Evolutionary conservation across 30 jellyfish, hydroid and myxozoan species (phyloP), one percentile per base, ranked within the genome.

Genomic region (Cassiopea andromeda): DNA sequence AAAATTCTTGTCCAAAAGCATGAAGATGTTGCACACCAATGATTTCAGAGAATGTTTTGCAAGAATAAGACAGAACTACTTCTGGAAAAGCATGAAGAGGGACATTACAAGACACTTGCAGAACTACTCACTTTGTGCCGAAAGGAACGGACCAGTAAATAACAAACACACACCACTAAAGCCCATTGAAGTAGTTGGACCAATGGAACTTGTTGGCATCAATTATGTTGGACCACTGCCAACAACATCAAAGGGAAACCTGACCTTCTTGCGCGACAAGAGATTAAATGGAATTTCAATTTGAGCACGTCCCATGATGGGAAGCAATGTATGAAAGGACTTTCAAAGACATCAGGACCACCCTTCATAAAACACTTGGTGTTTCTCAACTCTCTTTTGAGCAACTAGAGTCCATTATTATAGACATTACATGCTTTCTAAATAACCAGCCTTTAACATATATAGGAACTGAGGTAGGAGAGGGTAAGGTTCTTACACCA

Each of bases 221-320:
- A 87, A 88, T 71, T 49, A 69, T 48, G 83, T 88, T 50, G 95
- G 95, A 45, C 95, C 95, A 44, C 69, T 88, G 19, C 93, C 93
- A 2, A 47, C 38, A 57, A 44, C 92, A n/a, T 17, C 79, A 46
- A 49, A 57, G 14, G 95, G 95, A 2, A 78, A 88, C 81, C n/a
- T n/a, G n/a, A n/a, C n/a, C n/a, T n/a, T n/a, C n/a, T n/a, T n/a
- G n/a, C n/a, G n/a, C n/a, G n/a, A n/a, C n/a, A n/a, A n/a, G n/a
- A n/a, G n/a, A n/a, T n/a, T n/a, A n/a, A n/a, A n/a, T n/a, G n/a
- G n/a, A n/a, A n/a, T n/a, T n/a, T n/a, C n/a, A n/a, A n/a, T n/a
- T n/a, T n/a, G n/a, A n/a, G n/a, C n/a, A n/a, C n/a, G n/a, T n/a
- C n/a, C n/a, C n/a, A n/a, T n/a, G n/a, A n/a, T n/a, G n/a, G n/a